phyloP scores from a whole-genome alignment of 2,888 invertebrate species.

The Lycophotia porphyrea region DNA sequence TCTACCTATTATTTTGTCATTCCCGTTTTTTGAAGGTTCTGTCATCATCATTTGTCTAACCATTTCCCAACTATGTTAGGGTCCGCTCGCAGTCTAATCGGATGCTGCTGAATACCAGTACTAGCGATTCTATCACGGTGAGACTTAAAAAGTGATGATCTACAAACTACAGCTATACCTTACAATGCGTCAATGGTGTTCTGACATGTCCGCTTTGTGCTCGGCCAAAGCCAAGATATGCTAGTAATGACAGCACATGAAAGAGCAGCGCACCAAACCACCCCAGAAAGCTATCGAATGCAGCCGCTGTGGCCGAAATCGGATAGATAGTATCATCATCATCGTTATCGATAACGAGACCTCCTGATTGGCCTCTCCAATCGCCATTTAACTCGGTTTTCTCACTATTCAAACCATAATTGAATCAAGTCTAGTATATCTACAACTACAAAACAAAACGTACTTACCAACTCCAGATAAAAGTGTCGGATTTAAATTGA shows the following conservation, averaged over 20 bases:
- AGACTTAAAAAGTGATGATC: not conserved
- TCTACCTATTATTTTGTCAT: not conserved
- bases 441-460: not conserved
- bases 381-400: not conserved
- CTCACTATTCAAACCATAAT: not conserved
- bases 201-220: not conserved
- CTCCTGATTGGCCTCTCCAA: not conserved
- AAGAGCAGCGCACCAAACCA: not conserved
- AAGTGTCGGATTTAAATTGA: constrained; percentile 49
- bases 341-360: too few species aligned
- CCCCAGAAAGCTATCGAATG: not conserved
- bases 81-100: not conserved
- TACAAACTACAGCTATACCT: not conserved
- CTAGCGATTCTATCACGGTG: not conserved
- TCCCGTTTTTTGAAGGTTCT: not conserved
- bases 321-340: not conserved
- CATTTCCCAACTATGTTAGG: too few species aligned
- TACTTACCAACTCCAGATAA: constrained; percentile 15
- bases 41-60: not conserved
- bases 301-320: too few species aligned
- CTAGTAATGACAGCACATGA: not conserved
- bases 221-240: too few species aligned
- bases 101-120: not conserved
- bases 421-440: not conserved
- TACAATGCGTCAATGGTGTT: not conserved